Percentiles rank a stretch among this genome's conserved stretches.
These are phyloP conservation scores for Prionailurus viverrinus DNA, from an alignment of 2,113 vertebrate genomes.

Conservation along the genomic window DNA sequence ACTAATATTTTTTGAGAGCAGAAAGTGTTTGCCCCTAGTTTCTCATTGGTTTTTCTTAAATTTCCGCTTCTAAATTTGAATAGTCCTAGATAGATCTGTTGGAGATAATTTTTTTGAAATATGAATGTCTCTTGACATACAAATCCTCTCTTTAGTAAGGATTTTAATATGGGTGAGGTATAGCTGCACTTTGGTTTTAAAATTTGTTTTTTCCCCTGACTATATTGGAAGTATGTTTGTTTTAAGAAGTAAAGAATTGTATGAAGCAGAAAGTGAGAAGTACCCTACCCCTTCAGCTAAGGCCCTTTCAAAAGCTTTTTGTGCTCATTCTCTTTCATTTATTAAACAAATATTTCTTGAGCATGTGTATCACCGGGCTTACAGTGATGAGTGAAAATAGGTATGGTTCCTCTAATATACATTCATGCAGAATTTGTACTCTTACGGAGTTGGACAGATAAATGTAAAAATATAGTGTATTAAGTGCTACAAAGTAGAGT, in stretches of 20 bases:
- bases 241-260: slow-evolving; percentile 47
- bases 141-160: slow-evolving; percentile 5
- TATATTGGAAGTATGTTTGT: slow-evolving; percentile 30
- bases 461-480: neutral
- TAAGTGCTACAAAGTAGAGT: neutral
- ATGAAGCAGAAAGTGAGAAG: neutral
- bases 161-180: slow-evolving; percentile 42
- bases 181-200: slow-evolving; percentile 40
- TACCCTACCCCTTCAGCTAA: neutral
- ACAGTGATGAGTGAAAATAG: neutral
- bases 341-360: slow-evolving; percentile 28
- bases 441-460: neutral
- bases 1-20: neutral
- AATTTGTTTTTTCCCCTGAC: neutral
- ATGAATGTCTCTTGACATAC: neutral
- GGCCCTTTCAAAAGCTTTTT: neutral
- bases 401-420: neutral
- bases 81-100: neutral
- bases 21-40: neutral
- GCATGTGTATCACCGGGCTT: neutral
- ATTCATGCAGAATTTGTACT: neutral
- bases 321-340: neutral
- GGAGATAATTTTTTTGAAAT: slow-evolving; percentile 41
- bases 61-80: slow-evolving; percentile 35
- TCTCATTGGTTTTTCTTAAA: slow-evolving; percentile 55